These are phyloP conservation scores for Arion vulgaris DNA, from an alignment of 1,140 invertebrate species.

Conservation along the genomic window DNA sequence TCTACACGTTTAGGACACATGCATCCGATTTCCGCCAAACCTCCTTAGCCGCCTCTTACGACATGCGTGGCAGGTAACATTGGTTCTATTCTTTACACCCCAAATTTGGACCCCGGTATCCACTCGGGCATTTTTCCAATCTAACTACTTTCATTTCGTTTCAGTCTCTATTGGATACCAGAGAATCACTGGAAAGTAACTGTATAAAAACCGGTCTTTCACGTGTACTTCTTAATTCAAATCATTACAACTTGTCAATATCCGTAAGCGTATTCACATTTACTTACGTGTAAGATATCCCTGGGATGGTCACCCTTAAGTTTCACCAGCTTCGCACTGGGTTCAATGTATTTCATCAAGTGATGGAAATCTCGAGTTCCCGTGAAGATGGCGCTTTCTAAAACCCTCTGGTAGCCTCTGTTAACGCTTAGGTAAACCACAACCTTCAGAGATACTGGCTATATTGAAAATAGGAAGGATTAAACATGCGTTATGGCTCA, in stretches of 20 bases:
- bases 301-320: background rate
- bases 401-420: background rate
- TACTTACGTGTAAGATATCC: slow-evolving; percentile 24
- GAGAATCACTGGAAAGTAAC: too few relatives aligned
- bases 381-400: background rate
- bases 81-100: too few relatives aligned
- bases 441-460: background rate
- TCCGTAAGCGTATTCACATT: too few relatives aligned
- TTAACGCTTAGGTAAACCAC: background rate
- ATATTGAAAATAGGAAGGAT: background rate
- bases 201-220: too few relatives aligned
- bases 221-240: too few relatives aligned
- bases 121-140: background rate
- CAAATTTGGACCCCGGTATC: too few relatives aligned
- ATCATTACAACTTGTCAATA: too few relatives aligned
- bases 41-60: too few relatives aligned
- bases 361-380: background rate
- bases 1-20: too few relatives aligned
- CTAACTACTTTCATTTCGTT: background rate
- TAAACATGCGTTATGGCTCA: too few relatives aligned
- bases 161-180: background rate
- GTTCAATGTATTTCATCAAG: background rate
- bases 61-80: too few relatives aligned
- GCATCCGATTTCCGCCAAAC: too few relatives aligned
- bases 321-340: background rate